Evolutionary conservation across 2,113 vertebrate genomes (phyloP).

Genomic region (Indri indri): DNA sequence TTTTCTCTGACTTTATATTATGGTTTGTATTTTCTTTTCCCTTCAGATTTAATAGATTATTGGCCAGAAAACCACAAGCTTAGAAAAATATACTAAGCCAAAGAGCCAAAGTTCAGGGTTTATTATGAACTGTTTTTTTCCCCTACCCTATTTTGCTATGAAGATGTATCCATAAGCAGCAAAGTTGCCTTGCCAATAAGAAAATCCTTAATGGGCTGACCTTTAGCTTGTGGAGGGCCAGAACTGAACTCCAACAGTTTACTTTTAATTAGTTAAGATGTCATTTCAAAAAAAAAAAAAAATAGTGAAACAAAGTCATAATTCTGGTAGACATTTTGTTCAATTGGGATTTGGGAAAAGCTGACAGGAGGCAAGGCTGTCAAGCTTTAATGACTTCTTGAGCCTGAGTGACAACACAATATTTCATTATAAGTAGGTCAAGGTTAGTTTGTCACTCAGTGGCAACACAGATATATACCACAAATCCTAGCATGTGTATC

Average conservation of each 20-base stretch:
- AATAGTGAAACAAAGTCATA: constrained; percentile 42
- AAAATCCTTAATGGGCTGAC: constrained; percentile 41
- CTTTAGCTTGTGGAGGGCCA: constrained; percentile 38
- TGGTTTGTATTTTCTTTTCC: not conserved
- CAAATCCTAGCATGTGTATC: not conserved
- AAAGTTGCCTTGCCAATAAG: constrained; percentile 48
- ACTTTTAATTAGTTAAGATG: constrained; percentile 75
- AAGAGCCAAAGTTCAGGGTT: constrained; percentile 1
- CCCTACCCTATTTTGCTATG: not conserved
- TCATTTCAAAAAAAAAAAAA: constrained; percentile 40
- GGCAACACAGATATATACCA: not conserved
- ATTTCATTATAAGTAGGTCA: constrained; percentile 73
- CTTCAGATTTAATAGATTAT: not conserved
- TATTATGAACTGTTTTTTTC: not conserved
- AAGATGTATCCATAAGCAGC: constrained; percentile 16
- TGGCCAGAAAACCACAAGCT: not conserved
- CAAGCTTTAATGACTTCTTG: constrained; percentile 72
- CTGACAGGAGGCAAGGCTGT: constrained; percentile 67
- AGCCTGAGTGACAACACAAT: constrained; percentile 69
- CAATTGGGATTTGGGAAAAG: constrained; percentile 63
- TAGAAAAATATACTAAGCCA: not conserved
- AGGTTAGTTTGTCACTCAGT: constrained; percentile 62
- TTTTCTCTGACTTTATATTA: not conserved
- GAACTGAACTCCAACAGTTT: constrained; percentile 57
- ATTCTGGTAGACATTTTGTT: constrained; percentile 66